These are phyloP conservation scores for Busseola fusca DNA, from an alignment of 2,888 invertebrate genomes.

Conservation along the genomic window DNA sequence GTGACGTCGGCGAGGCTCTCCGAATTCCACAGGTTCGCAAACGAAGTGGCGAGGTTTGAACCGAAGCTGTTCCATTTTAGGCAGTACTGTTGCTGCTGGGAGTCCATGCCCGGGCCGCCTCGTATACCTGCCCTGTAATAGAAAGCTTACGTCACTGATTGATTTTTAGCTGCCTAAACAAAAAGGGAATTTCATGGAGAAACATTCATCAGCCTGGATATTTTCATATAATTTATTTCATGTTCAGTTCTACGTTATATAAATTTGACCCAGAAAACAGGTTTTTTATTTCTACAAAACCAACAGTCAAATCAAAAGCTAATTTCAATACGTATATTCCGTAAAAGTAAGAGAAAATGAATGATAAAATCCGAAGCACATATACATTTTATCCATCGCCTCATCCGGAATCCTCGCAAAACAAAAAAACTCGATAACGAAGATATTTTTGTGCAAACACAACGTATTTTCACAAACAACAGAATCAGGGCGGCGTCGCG, in stretches of 20 bases:
- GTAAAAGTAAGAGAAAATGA: conserved; percentile 17
- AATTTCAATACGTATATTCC: conserved; percentile 4
- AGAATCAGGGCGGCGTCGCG: background rate
- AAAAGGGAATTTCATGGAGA: background rate
- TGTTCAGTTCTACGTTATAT: conserved; percentile 4
- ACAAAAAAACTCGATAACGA: conserved; percentile 12
- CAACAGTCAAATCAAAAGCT: conserved; percentile 15
- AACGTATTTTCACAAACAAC: conserved; percentile 31
- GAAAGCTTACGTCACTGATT: conserved; percentile 49
- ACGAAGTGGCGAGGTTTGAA: conserved; percentile 96
- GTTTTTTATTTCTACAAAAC: background rate
- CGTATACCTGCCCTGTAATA: conserved; percentile 91
- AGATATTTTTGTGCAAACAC: conserved; percentile 28
- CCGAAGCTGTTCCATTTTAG: conserved; percentile 99
- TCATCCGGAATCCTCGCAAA: conserved; percentile 19
- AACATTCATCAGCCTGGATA: background rate
- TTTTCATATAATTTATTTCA: background rate
- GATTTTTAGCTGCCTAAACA: background rate
- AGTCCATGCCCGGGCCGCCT: conserved; percentile 96
- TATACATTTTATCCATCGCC: conserved; percentile 25
- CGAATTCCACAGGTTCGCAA: conserved; percentile 97
- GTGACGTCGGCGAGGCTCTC: conserved; percentile 97
- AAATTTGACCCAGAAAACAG: background rate
- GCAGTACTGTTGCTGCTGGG: conserved; percentile 98
- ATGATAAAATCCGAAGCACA: conserved; percentile 14